A percentile compares a stretch with the other conserved stretches of the same genome.
Evolutionary conservation across 1,140 invertebrate species (phyloP).

Genomic region (Drosophila tani): DNA sequence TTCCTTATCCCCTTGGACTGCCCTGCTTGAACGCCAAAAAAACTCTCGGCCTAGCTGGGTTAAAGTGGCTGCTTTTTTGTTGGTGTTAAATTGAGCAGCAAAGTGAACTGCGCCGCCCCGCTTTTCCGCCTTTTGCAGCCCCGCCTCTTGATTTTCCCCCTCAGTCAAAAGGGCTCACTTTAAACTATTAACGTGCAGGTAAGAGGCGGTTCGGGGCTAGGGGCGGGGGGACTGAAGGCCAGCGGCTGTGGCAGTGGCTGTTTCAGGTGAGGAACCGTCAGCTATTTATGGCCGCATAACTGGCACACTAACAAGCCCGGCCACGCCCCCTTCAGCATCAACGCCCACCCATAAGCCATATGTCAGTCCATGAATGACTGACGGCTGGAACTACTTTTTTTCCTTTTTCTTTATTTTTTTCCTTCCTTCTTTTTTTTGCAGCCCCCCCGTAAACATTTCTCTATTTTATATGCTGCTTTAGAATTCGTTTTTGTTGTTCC

Average conservation of each 20-base stretch:
- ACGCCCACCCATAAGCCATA: conserved; percentile 51
- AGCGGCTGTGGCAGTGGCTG: conserved; percentile 20
- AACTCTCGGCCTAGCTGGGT: conserved; percentile 21
- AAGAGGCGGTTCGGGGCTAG: conserved; percentile 6
- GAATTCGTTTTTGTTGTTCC: conserved; percentile 47
- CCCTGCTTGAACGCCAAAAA: conserved; percentile 8
- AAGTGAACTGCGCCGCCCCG: conserved; percentile 42
- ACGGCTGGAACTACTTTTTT: conserved; percentile 39
- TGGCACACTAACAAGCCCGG: conserved; percentile 64
- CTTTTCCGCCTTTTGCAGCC: not conserved
- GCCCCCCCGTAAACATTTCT: conserved; percentile 47
- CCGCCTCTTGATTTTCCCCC: not conserved
- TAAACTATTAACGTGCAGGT: conserved; percentile 73
- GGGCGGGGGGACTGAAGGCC: not conserved
- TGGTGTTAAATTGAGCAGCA: conserved; percentile 76
- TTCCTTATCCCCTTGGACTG: not conserved
- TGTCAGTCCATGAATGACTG: conserved; percentile 72
- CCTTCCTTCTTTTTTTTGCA: conserved; percentile 2
- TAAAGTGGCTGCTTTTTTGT: conserved; percentile 68
- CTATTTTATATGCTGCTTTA: conserved; percentile 61
- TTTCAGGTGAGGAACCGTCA: conserved; percentile 48
- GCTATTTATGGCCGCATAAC: conserved; percentile 79
- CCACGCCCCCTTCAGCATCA: conserved; percentile 13
- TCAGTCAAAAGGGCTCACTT: conserved; percentile 73
- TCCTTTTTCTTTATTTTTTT: not conserved